These are phyloP conservation scores for Dolomedes plantarius DNA, from an alignment of 2,888 invertebrate species.

Conservation along the genomic window DNA sequence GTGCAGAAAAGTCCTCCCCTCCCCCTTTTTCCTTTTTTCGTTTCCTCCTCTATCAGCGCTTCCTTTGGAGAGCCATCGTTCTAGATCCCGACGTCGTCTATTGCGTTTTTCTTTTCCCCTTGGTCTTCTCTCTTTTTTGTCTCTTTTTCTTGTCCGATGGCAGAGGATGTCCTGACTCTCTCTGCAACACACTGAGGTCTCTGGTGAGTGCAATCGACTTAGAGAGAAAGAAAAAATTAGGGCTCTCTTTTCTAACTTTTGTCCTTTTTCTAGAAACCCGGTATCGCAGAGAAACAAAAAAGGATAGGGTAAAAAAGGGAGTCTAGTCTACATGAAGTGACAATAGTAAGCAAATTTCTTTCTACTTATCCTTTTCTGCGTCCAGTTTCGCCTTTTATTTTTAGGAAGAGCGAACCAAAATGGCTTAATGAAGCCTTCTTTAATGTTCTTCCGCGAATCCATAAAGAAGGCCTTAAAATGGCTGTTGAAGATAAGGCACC, in stretches of 20 bases:
- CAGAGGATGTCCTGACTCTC: constrained; percentile 1
- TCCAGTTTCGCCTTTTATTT: too few relatives aligned
- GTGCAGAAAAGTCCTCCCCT: neutral
- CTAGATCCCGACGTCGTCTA: constrained; percentile 25
- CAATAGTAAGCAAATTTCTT: neutral
- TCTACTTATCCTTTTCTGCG: too few relatives aligned
- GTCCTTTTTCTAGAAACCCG: neutral
- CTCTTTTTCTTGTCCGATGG: neutral
- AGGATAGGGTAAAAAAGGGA: neutral
- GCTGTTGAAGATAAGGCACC: too few relatives aligned
- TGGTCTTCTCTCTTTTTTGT: neutral
- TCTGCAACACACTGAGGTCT: neutral
- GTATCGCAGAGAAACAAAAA: neutral
- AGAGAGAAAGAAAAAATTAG: neutral
- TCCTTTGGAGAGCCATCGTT: constrained; percentile 16
- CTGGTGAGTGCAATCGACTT: neutral
- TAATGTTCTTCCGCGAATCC: too few relatives aligned
- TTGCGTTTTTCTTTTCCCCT: constrained; percentile 20
- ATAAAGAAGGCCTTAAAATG: too few relatives aligned
- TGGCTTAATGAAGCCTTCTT: too few relatives aligned
- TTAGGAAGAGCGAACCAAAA: neutral
- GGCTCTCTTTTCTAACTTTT: neutral
- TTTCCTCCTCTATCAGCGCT: constrained; percentile 9
- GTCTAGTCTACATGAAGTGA: neutral
- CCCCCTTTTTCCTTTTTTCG: neutral